Base-by-base conservation (phyloP, 2,797 vertebrate genomes). In the Paramormyrops hopkinsi region DNA sequence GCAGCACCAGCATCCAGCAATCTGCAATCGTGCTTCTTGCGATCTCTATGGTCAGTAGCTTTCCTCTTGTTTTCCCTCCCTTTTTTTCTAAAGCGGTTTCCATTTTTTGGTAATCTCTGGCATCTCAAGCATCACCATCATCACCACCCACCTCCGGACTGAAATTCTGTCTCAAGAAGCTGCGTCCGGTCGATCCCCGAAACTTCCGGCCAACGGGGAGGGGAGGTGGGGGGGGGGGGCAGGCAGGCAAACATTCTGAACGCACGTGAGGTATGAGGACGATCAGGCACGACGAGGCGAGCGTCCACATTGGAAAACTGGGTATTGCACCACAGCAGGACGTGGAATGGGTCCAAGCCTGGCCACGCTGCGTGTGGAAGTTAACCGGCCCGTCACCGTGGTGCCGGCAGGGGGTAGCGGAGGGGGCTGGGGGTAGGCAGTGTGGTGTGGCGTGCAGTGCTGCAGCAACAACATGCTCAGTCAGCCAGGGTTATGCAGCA, bases 401-500 rank as follows among this genome's bases (percentile, higher is more conserved):
- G 93, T 94, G 95, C 94, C 93, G 92, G 93, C 93, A 94, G 94
- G 85, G 94, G 62, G 62, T 29, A 69, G 3, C 25, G 62, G 25
- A 12, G 62, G 62, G 62, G 62, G 62, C 9, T 29, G 62, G 19
- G 62, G 25, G 62, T 9, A 65, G 62, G 92, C 95, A 95, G 96
- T 95, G 95, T 95, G 95, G 94, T 93, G 93, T 92, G 94, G 94
- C 94, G 93, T 73, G 51, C 94, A 91, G 91, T 94, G 93, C 95
- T 95, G 93, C 92, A 92, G 95, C 95, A 93, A 95, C 95, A 94
- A 95, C 95, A 94, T 95, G 95, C 94, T 95, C 95, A 93, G 95
- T 94, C 94, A 94, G 93, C 93, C 95, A 9, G 82, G 94, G 92
- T 92, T 93, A 93, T 93, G 94, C 95, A 93, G 93, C 94, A 91